Conservation (phyloP, 2,797 vertebrate genomes). For the Acanthopagrus latus region DNA sequence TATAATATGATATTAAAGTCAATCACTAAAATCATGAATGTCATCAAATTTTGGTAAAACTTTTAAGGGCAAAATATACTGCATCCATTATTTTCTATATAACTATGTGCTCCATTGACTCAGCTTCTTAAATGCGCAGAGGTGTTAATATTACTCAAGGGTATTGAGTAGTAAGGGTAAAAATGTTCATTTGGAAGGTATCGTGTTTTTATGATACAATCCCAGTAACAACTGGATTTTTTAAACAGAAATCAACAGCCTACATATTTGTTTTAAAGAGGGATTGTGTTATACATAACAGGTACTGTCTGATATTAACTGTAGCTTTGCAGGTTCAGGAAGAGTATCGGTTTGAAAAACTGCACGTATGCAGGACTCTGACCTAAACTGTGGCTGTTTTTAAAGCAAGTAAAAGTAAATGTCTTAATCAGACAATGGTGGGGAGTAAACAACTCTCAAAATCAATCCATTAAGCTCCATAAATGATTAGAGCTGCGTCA, state of each 20-base stretch:
- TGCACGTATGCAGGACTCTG: conserved; percentile 38
- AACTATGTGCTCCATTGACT: background rate
- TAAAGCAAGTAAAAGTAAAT: conserved; percentile 22
- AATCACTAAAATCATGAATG: background rate
- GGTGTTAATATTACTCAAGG: no score
- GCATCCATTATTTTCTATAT: background rate
- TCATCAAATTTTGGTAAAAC: background rate
- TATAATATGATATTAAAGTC: no score
- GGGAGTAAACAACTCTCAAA: background rate
- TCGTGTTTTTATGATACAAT: background rate
- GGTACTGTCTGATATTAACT: background rate
- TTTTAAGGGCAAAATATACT: background rate
- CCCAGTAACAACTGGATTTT: background rate
- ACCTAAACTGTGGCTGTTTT: conserved; percentile 23
- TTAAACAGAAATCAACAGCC: background rate
- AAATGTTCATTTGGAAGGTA: background rate
- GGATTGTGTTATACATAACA: background rate
- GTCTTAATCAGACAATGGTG: conserved; percentile 3
- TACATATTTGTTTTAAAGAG: background rate
- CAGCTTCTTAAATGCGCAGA: no score
- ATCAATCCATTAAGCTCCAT: conserved; percentile 27
- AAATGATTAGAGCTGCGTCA: conserved; percentile 13
- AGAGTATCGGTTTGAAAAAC: background rate
- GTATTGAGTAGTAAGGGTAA: no score
- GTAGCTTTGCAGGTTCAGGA: background rate